Conservation (phyloP, 2,888 invertebrate species). For the Drosophila macrospina region DNA sequence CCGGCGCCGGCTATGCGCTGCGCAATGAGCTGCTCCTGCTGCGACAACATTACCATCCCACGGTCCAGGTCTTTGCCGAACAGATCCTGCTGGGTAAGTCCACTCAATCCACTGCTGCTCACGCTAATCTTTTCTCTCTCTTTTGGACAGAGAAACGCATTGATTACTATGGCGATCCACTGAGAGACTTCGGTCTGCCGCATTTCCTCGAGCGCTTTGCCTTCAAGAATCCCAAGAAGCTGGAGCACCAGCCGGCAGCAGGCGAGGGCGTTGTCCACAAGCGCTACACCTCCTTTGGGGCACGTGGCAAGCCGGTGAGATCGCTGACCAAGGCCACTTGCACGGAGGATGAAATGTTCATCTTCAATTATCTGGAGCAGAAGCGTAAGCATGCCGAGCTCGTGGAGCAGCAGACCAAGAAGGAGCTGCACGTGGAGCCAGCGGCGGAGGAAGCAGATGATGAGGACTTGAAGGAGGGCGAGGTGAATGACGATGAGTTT, state of each 20-base stretch:
- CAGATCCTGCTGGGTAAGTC: slow-evolving; percentile 89
- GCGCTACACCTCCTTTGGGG: slow-evolving; percentile 90
- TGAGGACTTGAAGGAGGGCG: slow-evolving; percentile 88
- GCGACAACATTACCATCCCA: slow-evolving; percentile 94
- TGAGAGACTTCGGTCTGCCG: slow-evolving; percentile 95
- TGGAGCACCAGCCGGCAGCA: slow-evolving; percentile 84
- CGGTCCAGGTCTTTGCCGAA: slow-evolving; percentile 94
- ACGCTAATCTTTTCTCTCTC: neutral
- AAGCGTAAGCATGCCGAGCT: slow-evolving; percentile 84
- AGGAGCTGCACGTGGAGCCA: slow-evolving; percentile 79
- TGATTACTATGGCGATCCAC: slow-evolving; percentile 95
- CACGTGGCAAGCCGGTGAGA: slow-evolving; percentile 90
- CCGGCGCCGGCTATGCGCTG: slow-evolving; percentile 90
- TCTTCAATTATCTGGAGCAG: slow-evolving; percentile 87
- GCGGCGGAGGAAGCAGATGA: slow-evolving; percentile 86
- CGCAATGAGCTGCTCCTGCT: slow-evolving; percentile 92
- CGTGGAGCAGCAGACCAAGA: slow-evolving; percentile 29
- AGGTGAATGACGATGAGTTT: slow-evolving; percentile 88
- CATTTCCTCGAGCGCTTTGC: slow-evolving; percentile 97
- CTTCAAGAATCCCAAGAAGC: slow-evolving; percentile 95
- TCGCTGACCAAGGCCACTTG: slow-evolving; percentile 90
- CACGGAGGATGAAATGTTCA: slow-evolving; percentile 93
- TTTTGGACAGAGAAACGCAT: slow-evolving; percentile 88
- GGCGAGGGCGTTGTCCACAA: slow-evolving; percentile 85
- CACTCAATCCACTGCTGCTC: no score